These are phyloP conservation scores for Leucophenga maculata DNA, from an alignment of 2,888 invertebrate species.

Conservation along the genomic window DNA sequence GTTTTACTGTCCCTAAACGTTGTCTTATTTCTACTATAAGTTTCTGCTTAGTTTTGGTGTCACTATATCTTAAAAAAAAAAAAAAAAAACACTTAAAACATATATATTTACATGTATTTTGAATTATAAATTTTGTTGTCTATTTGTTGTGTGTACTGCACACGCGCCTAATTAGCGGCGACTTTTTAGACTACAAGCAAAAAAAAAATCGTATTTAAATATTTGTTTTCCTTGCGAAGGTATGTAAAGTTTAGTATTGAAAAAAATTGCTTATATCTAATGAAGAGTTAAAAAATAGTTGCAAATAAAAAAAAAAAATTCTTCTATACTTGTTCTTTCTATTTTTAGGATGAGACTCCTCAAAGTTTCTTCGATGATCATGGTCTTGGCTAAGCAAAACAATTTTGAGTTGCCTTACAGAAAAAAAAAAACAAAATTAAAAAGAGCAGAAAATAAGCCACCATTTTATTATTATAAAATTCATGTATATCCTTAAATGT, in stretches of 20 bases:
- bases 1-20: not conserved
- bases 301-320: too few relatives aligned
- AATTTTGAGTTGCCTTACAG: not conserved
- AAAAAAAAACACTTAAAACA: not conserved
- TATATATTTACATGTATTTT: not conserved
- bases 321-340: slow-evolving; percentile 60
- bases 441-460: too few relatives aligned
- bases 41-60: not conserved
- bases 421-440: not conserved
- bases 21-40: not conserved
- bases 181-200: too few relatives aligned
- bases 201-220: too few relatives aligned
- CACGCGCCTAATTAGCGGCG: too few relatives aligned
- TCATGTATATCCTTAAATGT: not conserved
- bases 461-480: not conserved
- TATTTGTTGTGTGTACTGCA: too few relatives aligned
- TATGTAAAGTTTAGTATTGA: too few relatives aligned
- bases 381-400: slow-evolving; percentile 85
- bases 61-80: not conserved
- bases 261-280: too few relatives aligned
- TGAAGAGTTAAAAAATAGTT: too few relatives aligned
- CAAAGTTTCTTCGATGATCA: slow-evolving; percentile 99
- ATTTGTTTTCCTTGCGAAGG: too few relatives aligned
- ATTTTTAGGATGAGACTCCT: slow-evolving; percentile 98
- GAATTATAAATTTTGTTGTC: not conserved